Conservation (phyloP, 2,888 invertebrate species). For the Folsomia manolachei region DNA sequence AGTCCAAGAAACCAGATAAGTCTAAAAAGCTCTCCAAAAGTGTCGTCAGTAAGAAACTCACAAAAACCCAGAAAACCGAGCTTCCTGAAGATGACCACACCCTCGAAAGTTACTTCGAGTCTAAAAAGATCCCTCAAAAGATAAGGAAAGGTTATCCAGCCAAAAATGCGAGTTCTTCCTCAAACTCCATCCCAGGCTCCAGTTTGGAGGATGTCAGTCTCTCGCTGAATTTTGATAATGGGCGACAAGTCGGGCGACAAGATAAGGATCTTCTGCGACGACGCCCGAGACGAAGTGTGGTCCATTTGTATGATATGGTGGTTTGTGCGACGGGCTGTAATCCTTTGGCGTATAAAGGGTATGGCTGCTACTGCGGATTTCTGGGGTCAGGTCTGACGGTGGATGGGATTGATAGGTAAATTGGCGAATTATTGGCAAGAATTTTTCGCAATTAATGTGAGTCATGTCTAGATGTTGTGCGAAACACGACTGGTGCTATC, state of each 20-base stretch:
- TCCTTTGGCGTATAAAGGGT: slow-evolving; percentile 77
- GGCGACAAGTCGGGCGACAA: not conserved
- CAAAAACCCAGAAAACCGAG: not conserved
- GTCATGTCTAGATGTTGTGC: slow-evolving; percentile 75
- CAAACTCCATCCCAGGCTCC: not conserved
- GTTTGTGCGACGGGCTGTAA: slow-evolving; percentile 66
- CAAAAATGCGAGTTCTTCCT: not conserved
- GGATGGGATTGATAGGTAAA: slow-evolving; percentile 75
- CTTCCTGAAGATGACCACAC: not conserved
- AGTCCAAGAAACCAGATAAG: not conserved
- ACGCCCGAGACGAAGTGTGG: slow-evolving; percentile 69
- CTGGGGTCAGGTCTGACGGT: slow-evolving; percentile 74
- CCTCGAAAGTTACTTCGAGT: not conserved
- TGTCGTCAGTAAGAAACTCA: not conserved
- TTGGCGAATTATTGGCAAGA: not conserved
- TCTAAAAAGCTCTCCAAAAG: not conserved
- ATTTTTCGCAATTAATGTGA: slow-evolving; percentile 67
- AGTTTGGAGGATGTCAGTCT: not conserved
- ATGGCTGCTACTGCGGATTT: slow-evolving; percentile 87
- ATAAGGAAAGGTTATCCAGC: not conserved
- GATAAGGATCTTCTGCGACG: slow-evolving; percentile 25
- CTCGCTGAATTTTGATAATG: slow-evolving; percentile 19
- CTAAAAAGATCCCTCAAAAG: not conserved
- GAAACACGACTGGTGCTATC: slow-evolving; percentile 82
- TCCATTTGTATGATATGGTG: slow-evolving; percentile 81